Base-by-base conservation (phyloP, 37 sponge, comb jelly and placozoan genomes). In the Haliclona indistincta region DNA sequence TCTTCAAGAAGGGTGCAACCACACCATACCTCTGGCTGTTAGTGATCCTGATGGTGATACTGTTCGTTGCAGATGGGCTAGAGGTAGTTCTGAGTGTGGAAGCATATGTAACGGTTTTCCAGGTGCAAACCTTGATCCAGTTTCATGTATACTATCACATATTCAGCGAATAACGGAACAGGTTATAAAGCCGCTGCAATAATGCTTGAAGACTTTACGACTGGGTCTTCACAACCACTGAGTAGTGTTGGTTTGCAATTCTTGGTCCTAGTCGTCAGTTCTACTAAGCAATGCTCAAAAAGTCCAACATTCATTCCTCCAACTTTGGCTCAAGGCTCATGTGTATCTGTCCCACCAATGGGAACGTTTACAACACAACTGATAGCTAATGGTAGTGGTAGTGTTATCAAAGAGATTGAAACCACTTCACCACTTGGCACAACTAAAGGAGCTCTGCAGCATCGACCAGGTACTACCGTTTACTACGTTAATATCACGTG, bases 1-100 rank as follows among this genome's bases (percentile, higher is more conserved):
- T n/a, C n/a, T n/a, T n/a, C n/a, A n/a, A n/a, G n/a, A n/a, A n/a
- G 77, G 77, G 26, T 84, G 84, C 54, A 76, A 84, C 42, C 77
- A 84, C 43, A 84, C 71, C 52, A 76, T 84, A 40, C 33, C 43
- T 6, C 28, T 84, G n/a, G 60, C 64, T 42, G 77, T 76, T 15
- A 76, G 54, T n/a, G n/a, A n/a, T n/a, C n/a, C n/a, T n/a, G n/a
- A n/a, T n/a, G n/a, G n/a, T n/a, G n/a, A n/a, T n/a, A 58, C 39
- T 32, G 67, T 81, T 13, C 43, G 58, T 43, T 81, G 82, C 43
- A 63, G 82, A 73, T 81, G 82, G 82, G 73, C 63, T 52, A 36
- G 37, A 2, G 67, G 73, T 13, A 15, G 43, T 29, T 77, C n/a
- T n/a, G n/a, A 84, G 37, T 84, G 84, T 76, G 71, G 56, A 38